phyloP scores from a whole-genome alignment of 2,888 invertebrate species.

The Sphecodes monilicornis region DNA sequence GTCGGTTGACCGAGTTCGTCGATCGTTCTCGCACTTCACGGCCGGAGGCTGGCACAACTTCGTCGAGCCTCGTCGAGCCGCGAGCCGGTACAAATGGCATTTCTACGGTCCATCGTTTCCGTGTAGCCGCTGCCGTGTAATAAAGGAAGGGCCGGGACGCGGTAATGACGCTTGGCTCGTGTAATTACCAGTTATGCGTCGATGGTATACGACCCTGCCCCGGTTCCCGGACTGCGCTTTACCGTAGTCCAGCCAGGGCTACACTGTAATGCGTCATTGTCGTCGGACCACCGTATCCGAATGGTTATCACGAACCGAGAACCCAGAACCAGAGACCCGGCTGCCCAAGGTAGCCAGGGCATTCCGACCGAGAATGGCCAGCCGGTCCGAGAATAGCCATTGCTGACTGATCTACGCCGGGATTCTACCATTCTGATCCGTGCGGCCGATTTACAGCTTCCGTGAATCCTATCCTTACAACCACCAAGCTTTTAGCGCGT shows the following conservation, averaged over 20 bases:
- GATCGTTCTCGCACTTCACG: conserved; percentile 38
- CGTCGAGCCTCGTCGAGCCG: background rate
- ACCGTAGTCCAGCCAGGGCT: conserved; percentile 59
- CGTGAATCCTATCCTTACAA: background rate
- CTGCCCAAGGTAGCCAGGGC: background rate
- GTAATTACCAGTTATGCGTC: conserved; percentile 81
- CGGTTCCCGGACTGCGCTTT: conserved; percentile 64
- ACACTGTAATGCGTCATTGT: conserved; percentile 82
- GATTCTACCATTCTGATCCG: conserved; percentile 18
- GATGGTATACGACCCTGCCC: conserved; percentile 74
- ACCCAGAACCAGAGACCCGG: conserved; percentile 18
- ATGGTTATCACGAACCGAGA: conserved; percentile 77
- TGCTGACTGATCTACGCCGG: background rate
- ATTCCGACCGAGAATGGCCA: conserved; percentile 34
- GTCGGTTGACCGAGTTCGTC: conserved; percentile 44
- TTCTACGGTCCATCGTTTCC: conserved; percentile 68
- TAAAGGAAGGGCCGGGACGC: conserved; percentile 74
- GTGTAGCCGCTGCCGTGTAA: conserved; percentile 65
- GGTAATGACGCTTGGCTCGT: conserved; percentile 77
- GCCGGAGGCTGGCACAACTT: background rate
- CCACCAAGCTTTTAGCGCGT: background rate
- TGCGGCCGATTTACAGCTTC: background rate
- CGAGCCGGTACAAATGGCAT: conserved; percentile 55
- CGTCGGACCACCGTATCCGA: conserved; percentile 78
- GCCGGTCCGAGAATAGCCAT: conserved; percentile 29